Base-by-base conservation (phyloP, 2,113 vertebrate species). In the Mungos mungo region DNA sequence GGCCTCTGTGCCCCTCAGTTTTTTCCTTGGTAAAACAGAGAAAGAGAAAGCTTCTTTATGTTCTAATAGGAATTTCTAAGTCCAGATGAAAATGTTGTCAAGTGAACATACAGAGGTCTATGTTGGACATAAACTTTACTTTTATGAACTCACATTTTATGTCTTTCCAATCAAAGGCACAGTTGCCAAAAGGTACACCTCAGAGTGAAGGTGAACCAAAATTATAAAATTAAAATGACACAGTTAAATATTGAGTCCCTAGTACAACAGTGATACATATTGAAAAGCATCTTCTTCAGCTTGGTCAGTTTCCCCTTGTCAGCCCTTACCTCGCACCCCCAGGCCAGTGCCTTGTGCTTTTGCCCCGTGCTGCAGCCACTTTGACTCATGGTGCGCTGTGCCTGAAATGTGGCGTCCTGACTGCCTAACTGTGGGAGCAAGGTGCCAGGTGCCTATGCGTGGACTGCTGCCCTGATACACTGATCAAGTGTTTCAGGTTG, bases 51-150 rank as follows among this genome's bases (percentile, higher is more conserved):
- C 27, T 57, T 41, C n/a, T 74, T 88, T 66, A 71, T 76, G 5
- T 95, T 95, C 63, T 65, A 45, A n/a, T 90, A 88, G 50, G 33
- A 85, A 74, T 95, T 96, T 97, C 90, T 90, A 87, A 95, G 66
- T 93, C 57, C 25, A 86, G n/a, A 63, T 83, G 86, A 91, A 92
- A 93, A 88, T 74, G 69, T 95, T 63, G 77, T 83, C 14, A 45
- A 88, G 14, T 85, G 69, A 35, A 65, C 77, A 41, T 52, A 84
- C 63, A 85, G 29, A 92, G 14, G 25, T 84, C 87, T 81, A 25
- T 47, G 29, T 87, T 33, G 66, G 92, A 72, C 35, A 65, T 95
- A 93, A 83, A 60, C 63, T 95, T 96, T 69, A 90, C 45, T 94
- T 93, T 41, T 66, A 71, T 80, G 54, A 90, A 71, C 29, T 97